These are phyloP conservation scores for Siniperca chuatsi DNA, from an alignment of 2,113 vertebrate genomes.

Conservation along the genomic window DNA sequence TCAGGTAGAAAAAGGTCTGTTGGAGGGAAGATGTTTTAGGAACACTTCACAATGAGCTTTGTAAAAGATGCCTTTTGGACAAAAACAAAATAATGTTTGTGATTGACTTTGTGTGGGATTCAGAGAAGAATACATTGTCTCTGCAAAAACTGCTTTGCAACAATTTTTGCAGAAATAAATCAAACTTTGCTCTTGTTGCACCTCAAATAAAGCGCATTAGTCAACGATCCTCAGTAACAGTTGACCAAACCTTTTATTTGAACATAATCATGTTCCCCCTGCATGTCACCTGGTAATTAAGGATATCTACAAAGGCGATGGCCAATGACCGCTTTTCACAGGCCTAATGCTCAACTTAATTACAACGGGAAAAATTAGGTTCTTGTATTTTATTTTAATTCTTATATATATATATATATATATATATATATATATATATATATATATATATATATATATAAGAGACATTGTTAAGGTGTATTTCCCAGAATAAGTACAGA, in stretches of 20 bases:
- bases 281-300: background rate
- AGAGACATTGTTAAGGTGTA: background rate
- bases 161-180: background rate
- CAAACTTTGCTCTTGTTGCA: too few relatives aligned
- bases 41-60: background rate
- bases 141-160: background rate
- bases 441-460: too few relatives aligned
- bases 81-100: background rate
- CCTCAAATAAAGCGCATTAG: background rate
- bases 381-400: too few relatives aligned
- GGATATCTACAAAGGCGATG: background rate
- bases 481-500: background rate
- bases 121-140: background rate
- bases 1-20: background rate
- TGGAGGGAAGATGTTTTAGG: background rate
- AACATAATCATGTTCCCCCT: background rate
- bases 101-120: background rate
- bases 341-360: background rate
- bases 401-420: too few relatives aligned
- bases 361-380: background rate
- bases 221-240: background rate
- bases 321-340: background rate
- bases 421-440: too few relatives aligned
- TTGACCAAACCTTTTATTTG: background rate
- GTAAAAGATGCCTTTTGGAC: conserved; percentile 4